Base-by-base conservation (phyloP, 2,888 invertebrate genomes). In the Tinea pellionella region DNA sequence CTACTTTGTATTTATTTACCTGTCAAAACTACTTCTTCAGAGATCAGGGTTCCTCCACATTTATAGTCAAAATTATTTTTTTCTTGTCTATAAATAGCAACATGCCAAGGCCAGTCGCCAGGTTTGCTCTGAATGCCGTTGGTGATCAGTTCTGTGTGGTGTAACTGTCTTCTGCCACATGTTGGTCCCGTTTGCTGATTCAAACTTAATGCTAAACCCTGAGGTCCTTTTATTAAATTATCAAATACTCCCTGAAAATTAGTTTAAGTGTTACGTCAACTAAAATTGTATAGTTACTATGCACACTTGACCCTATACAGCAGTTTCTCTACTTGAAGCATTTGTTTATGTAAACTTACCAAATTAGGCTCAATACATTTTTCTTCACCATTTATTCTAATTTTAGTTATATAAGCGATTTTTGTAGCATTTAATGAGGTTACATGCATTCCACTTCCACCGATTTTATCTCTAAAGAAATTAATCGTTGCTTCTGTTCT, bases 91-190 rank as follows among this genome's bases (percentile, higher is more conserved):
- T 75, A 77, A 16, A 84, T 61, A 0, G 81, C 83, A 0, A 66
- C 72, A 64, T 83, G 84, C 82, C 83, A 84, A 0, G 83, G 82
- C 80, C 80, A 84, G 62, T 82, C 80, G 0, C 82, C 82, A 6
- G 77, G 72, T 51, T 76, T 74, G 0, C 78, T 74, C 0, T 68
- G 64, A 4, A 64, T 62, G 0, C 80, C 81, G 32, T 72, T 70
- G 0, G 77, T 75, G 24, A 84, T 78, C 11, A 81, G 63, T 47
- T 70, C 74, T 0, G 74, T 75, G 32, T 77, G 72, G 0, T 63
- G 61, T 0, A 80, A 64, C 61, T 75, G 68, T 0, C 74, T 69
- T 62, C 69, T 66, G 1, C 80, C 80, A 62, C 80, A 81, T 0
- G 65, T 63, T 1, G 62, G 53, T 11, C 29, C 58, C 9, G 11